A percentile compares a stretch with the other conserved stretches of the same genome.
These are phyloP conservation scores for Bursaphelenchus okinawaensis DNA, from an alignment of 2,888 invertebrate genomes.

Conservation along the genomic window DNA sequence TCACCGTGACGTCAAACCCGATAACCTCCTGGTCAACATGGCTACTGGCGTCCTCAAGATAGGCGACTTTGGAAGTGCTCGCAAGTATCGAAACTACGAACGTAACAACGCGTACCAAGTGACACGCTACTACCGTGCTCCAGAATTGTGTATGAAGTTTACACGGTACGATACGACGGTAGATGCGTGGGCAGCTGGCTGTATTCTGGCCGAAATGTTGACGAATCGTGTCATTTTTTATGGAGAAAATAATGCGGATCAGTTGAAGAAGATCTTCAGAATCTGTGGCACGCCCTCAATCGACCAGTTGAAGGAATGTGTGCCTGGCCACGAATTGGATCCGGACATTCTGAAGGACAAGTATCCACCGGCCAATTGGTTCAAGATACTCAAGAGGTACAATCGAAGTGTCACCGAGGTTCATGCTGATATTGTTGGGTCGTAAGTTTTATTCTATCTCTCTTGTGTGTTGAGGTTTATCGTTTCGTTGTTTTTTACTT, in stretches of 20 bases:
- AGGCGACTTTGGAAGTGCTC: conserved; percentile 22
- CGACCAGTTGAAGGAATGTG: conserved; percentile 16
- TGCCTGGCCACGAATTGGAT: conserved; percentile 21
- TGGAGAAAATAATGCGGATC: conserved; percentile 20
- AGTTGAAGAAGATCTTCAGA: conserved; percentile 17
- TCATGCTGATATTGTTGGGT: conserved; percentile 14
- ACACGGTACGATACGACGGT: conserved; percentile 18
- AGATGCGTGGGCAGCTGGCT: conserved; percentile 23
- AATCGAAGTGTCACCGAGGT: conserved; percentile 7
- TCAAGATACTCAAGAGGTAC: conserved; percentile 16
- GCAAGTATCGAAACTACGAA: neutral
- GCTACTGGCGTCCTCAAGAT: conserved; percentile 17
- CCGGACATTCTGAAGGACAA: conserved; percentile 11
- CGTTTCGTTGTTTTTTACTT: neutral
- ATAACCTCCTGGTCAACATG: conserved; percentile 24
- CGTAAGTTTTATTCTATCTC: conserved; percentile 11
- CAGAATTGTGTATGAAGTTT: conserved; percentile 20
- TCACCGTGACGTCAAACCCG: conserved; percentile 21
- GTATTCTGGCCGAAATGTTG: conserved; percentile 20
- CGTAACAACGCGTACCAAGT: conserved; percentile 15
- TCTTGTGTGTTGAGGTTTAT: no score
- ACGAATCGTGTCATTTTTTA: conserved; percentile 26
- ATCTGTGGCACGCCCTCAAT: conserved; percentile 23
- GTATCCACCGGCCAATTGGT: conserved; percentile 20
- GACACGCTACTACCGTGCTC: conserved; percentile 20